Evolutionary conservation across 2,888 invertebrate genomes (phyloP), one percentile per base, ranked within the genome.

Genomic region (Plagodis pulveraria): DNA sequence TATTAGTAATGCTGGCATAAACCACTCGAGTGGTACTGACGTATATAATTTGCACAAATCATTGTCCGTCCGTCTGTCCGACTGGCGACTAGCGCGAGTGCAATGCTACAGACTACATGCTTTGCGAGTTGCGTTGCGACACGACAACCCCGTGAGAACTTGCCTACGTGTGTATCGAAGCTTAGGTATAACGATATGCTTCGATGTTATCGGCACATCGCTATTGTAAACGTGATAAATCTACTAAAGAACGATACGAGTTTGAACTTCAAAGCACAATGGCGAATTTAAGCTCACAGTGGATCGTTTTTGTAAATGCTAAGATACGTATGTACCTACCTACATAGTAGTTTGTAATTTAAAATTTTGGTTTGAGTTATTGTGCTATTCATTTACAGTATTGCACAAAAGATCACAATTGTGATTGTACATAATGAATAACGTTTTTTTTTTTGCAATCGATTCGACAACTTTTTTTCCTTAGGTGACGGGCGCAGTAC

Each of bases 21-120:
- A 51, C 51, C 47, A 54, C 56, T 55, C 42, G 55, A 51, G 36
- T 52, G 40, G 22, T 47, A 53, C 55, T 69, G 66, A 56, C 63
- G 71, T 79, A 76, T 60, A 60, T 81, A 83, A 86, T 87, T 81
- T 85, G 80, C 82, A 79, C 84, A 82, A 85, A 84, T 85, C 81
- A 84, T 78, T 76, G 81, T 77, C 73, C 75, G 81, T 77, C 73
- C 75, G 70, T 60, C 65, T 51, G 58, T 59, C 54, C 54, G 64
- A 60, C 51, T 47, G 59, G 63, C 43, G 22, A 52, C 38, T 6
- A 22, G 43, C 44, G 52, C 34, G 11, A 45, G 36, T 43, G 44
- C 11, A 38, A 43, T 40, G 40, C 40, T 10, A 40, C 10, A 40
- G 10, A 54, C 38, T 50, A 52, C 56, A 46, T 44, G 59, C 45